A percentile compares a stretch with the other conserved stretches of the same genome.
These are phyloP conservation scores for Entomobrya proxima DNA, from an alignment of 2,888 invertebrate species.

Conservation along the genomic window DNA sequence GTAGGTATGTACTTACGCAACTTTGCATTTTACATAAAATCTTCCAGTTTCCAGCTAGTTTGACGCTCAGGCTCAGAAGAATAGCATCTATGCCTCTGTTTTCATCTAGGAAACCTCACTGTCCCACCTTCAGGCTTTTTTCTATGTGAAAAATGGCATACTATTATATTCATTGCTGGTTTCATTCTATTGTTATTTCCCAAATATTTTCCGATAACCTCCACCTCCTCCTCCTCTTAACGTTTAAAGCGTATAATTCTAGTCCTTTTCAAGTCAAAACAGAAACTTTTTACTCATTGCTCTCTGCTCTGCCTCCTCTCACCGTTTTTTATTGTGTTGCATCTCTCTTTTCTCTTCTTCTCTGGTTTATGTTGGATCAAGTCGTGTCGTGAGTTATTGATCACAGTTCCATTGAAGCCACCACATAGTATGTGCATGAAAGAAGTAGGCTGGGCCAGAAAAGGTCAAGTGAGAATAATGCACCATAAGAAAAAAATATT, in stretches of 20 bases:
- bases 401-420: slow-evolving; percentile 51
- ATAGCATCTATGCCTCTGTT: too few relatives aligned
- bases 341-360: slow-evolving; percentile 1
- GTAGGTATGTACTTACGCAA: too few relatives aligned
- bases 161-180: slow-evolving; percentile 9
- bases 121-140: slow-evolving; percentile 28
- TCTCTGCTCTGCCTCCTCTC: not conserved
- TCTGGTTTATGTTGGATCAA: not conserved
- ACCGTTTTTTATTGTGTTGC: slow-evolving; percentile 17
- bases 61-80: too few relatives aligned
- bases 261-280: slow-evolving; percentile 45
- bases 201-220: slow-evolving; percentile 21
- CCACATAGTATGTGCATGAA: not conserved
- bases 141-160: slow-evolving; percentile 4
- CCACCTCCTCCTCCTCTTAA: slow-evolving; percentile 9
- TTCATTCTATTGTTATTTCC: not conserved
- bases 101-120: slow-evolving; percentile 34
- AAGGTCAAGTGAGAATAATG: slow-evolving; percentile 62
- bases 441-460: slow-evolving; percentile 55
- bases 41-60: too few relatives aligned
- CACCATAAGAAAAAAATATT: slow-evolving; percentile 49
- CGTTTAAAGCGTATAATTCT: slow-evolving; percentile 12
- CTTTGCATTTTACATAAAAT: too few relatives aligned
- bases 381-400: slow-evolving; percentile 57
- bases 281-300: slow-evolving; percentile 31